phyloP scores from a whole-genome alignment of 2,888 invertebrate species.

The Magallana nippona region DNA sequence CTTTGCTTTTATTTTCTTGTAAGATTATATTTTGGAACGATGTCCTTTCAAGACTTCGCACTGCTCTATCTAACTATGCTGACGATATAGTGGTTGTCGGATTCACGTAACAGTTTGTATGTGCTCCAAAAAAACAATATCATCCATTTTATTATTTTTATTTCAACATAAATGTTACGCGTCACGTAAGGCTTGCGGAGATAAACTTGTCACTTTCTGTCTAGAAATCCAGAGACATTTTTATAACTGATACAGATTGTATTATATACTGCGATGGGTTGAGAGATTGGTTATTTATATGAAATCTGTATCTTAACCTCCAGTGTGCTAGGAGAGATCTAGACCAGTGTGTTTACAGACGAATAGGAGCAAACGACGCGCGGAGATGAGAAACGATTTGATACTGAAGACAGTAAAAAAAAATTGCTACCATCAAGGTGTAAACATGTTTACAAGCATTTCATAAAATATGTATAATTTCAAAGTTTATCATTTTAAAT shows the following conservation, averaged over 20 bases:
- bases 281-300: slow-evolving; percentile 9
- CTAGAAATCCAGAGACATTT: slow-evolving; percentile 1
- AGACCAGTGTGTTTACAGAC: neutral
- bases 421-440: too few relatives aligned
- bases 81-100: too few relatives aligned
- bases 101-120: too few relatives aligned
- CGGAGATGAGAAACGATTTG: neutral
- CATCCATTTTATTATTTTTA: neutral
- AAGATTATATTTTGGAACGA: too few relatives aligned
- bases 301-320: neutral
- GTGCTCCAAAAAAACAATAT: neutral
- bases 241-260: neutral
- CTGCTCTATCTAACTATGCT: too few relatives aligned
- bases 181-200: neutral
- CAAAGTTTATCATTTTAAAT: too few relatives aligned
- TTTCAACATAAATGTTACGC: neutral
- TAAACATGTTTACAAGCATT: too few relatives aligned
- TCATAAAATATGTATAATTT: too few relatives aligned
- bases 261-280: neutral
- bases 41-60: too few relatives aligned
- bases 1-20: too few relatives aligned
- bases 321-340: neutral
- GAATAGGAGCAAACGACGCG: neutral
- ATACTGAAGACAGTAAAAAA: too few relatives aligned
- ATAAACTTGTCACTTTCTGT: slow-evolving; percentile 14